These are phyloP conservation scores for Orestias chungarensis DNA, from an alignment of 2,797 vertebrate species.

Conservation along the genomic window DNA sequence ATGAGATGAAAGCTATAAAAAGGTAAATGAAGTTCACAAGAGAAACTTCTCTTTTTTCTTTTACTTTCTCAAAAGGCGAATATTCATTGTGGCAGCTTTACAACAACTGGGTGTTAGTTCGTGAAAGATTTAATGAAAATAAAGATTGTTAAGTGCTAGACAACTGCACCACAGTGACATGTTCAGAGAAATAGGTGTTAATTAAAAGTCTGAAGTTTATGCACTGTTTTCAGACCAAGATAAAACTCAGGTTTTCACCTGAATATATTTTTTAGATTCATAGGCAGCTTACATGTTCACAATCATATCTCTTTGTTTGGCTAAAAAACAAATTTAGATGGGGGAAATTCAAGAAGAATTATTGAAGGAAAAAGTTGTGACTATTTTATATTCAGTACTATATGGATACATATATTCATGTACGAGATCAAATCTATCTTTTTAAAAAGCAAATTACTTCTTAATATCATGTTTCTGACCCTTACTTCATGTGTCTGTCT, in stretches of 20 bases:
- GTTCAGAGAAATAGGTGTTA: neutral
- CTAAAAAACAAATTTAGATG: too few species aligned
- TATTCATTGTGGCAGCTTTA: neutral
- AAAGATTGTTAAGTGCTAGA: neutral
- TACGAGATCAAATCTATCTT: neutral
- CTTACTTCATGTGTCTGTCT: neutral
- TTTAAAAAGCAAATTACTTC: neutral
- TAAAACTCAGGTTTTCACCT: neutral
- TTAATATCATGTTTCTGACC: neutral
- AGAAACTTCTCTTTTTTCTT: neutral
- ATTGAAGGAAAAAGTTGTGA: neutral
- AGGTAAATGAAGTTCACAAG: neutral
- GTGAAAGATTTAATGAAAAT: neutral
- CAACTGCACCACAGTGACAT: neutral
- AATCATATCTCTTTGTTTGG: neutral
- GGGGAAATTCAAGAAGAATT: neutral
- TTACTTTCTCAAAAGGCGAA: neutral
- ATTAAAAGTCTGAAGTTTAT: neutral
- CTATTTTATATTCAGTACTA: neutral
- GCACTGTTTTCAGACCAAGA: neutral
- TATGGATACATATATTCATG: neutral
- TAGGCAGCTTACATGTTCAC: neutral
- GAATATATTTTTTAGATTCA: neutral
- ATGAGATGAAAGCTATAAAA: neutral
- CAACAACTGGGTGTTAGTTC: neutral